Conservation (phyloP, 2,888 invertebrate species). For the Eledona agricola region DNA sequence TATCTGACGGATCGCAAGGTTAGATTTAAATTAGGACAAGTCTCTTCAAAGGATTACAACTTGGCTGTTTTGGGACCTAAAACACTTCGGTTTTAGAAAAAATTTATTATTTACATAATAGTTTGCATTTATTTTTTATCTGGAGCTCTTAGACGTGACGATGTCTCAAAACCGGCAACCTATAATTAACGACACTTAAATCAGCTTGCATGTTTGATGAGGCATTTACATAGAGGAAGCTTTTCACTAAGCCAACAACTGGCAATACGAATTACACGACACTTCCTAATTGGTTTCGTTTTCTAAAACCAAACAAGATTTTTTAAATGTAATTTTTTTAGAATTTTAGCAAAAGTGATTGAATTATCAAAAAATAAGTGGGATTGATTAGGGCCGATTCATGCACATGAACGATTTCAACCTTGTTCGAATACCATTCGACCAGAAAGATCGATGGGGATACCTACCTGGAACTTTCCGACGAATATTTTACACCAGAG, state of each 20-base stretch:
- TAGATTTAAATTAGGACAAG: constrained; percentile 25
- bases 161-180: constrained; percentile 15
- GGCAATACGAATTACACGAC: background rate
- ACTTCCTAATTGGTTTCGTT: constrained; percentile 1
- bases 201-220: constrained; percentile 7
- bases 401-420: constrained; percentile 33
- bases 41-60: constrained; percentile 13
- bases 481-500: constrained; percentile 29
- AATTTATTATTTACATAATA: constrained; percentile 19
- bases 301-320: background rate
- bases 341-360: constrained; percentile 11
- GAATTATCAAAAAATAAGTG: constrained; percentile 33
- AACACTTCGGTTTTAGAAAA: constrained; percentile 1
- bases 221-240: constrained; percentile 2
- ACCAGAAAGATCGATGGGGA: constrained; percentile 38
- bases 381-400: constrained; percentile 23
- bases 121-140: constrained; percentile 31
- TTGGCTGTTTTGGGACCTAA: constrained; percentile 1
- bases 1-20: constrained; percentile 27
- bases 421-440: constrained; percentile 29
- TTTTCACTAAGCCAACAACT: background rate
- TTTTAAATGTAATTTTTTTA: background rate
- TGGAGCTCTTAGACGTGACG: constrained; percentile 8
- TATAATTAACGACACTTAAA: constrained; percentile 23
- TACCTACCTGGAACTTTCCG: constrained; percentile 21